Conservation (phyloP, 2,888 invertebrate genomes). For the Xanthostigma xanthostigma region DNA sequence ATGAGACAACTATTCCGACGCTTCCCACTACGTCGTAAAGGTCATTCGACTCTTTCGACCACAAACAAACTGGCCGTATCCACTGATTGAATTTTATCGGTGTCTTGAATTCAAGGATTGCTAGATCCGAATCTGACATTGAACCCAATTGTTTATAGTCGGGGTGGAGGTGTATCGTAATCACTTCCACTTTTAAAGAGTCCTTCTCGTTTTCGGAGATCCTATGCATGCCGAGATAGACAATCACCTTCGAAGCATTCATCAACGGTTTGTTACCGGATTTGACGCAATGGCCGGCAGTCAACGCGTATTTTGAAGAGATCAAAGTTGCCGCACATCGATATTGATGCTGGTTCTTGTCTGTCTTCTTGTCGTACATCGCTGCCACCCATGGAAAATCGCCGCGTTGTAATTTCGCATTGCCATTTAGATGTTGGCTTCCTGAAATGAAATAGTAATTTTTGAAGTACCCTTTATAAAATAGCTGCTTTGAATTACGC, state of each 20-base stretch:
- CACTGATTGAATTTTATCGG: conserved; percentile 1
- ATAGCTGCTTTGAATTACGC: no score
- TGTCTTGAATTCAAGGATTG: neutral
- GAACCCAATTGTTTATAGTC: neutral
- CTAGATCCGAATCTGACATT: conserved; percentile 1
- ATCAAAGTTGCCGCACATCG: conserved; percentile 27
- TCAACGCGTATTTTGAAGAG: conserved; percentile 21
- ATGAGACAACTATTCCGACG: conserved; percentile 1
- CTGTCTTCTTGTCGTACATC: conserved; percentile 34
- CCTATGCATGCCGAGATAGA: conserved; percentile 2
- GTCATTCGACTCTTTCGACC: neutral
- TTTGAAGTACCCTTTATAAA: no score
- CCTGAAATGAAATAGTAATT: no score
- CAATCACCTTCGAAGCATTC: neutral
- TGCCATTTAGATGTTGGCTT: conserved; percentile 10
- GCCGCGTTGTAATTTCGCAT: conserved; percentile 21
- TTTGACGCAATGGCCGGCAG: neutral
- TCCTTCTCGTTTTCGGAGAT: neutral
- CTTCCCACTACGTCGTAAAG: neutral
- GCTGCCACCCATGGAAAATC: conserved; percentile 58
- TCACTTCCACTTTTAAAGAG: neutral
- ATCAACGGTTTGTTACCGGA: neutral
- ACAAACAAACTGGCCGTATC: conserved; percentile 2
- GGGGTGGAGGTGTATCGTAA: neutral
- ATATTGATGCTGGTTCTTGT: conserved; percentile 22